Percentiles rank a stretch among this genome's conserved stretches.
Evolutionary conservation across 2,797 vertebrate species (phyloP).

Genomic region (Siniperca undulata): DNA sequence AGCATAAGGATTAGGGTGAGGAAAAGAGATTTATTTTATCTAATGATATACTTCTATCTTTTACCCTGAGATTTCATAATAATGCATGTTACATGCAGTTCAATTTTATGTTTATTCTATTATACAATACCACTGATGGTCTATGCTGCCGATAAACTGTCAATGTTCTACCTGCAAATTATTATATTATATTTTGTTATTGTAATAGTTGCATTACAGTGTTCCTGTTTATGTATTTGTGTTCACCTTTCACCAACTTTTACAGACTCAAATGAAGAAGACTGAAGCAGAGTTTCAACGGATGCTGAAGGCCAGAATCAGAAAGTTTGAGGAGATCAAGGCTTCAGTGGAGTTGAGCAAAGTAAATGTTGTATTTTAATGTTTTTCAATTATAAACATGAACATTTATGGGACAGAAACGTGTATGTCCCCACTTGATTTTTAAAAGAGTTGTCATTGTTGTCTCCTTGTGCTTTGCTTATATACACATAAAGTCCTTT

Average conservation of each 20-base stretch:
- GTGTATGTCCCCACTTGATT: not conserved
- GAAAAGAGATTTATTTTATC: not conserved
- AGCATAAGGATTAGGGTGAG: slow-evolving; percentile 52
- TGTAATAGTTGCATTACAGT: not conserved
- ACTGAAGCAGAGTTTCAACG: slow-evolving; percentile 48
- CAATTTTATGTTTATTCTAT: not conserved
- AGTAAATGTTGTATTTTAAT: slow-evolving; percentile 39
- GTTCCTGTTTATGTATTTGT: not conserved
- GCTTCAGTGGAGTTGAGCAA: slow-evolving; percentile 38
- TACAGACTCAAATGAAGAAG: slow-evolving; percentile 59
- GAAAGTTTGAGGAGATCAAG: slow-evolving; percentile 67
- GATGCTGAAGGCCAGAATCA: slow-evolving; percentile 56
- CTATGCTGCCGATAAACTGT: not conserved
- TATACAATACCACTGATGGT: not conserved
- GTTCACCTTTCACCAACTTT: not conserved
- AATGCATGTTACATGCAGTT: not conserved
- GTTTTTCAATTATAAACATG: not conserved
- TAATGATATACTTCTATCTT: not conserved
- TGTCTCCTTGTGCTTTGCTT: not conserved
- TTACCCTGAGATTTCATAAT: not conserved
- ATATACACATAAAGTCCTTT: not conserved
- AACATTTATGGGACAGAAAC: not conserved
- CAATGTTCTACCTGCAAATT: not conserved
- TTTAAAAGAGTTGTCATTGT: not conserved
- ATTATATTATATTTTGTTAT: not conserved